Evolutionary conservation across 2,797 vertebrate species (phyloP).

Genomic region (Ptychobarbus kaznakovi): DNA sequence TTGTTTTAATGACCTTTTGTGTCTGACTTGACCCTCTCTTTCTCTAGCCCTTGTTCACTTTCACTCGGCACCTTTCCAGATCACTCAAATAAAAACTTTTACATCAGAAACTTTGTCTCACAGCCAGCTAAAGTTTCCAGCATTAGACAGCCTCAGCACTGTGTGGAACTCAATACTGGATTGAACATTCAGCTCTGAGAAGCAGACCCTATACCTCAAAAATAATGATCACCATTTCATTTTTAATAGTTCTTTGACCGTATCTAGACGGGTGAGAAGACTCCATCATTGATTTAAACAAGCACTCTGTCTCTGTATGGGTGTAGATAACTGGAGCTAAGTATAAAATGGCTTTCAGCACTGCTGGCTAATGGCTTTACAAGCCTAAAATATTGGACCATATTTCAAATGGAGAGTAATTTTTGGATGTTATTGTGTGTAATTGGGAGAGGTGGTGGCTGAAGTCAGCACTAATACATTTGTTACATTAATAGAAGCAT

Average conservation of each 20-base stretch:
- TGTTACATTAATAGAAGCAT: conserved; percentile 21
- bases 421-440: conserved; percentile 34
- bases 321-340: conserved; percentile 6
- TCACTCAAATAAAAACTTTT: conserved; percentile 25
- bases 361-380: conserved; percentile 23
- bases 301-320: conserved; percentile 2
- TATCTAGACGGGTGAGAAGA: conserved; percentile 2
- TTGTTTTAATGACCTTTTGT: conserved; percentile 17
- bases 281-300: conserved; percentile 39
- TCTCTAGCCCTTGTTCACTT: background rate
- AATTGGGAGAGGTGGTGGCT: conserved; percentile 27
- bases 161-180: background rate
- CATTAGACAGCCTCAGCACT: background rate
- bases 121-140: conserved; percentile 6
- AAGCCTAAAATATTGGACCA: conserved; percentile 32
- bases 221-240: conserved; percentile 29
- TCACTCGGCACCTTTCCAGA: background rate
- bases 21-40: background rate
- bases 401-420: conserved; percentile 34
- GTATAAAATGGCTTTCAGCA: conserved; percentile 25
- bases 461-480: conserved; percentile 14
- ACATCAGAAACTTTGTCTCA: background rate
- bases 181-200: conserved; percentile 21
- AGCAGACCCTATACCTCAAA: background rate
- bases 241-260: conserved; percentile 35